phyloP scores from a whole-genome alignment of 2,113 vertebrate species.

The Mobula birostris region DNA sequence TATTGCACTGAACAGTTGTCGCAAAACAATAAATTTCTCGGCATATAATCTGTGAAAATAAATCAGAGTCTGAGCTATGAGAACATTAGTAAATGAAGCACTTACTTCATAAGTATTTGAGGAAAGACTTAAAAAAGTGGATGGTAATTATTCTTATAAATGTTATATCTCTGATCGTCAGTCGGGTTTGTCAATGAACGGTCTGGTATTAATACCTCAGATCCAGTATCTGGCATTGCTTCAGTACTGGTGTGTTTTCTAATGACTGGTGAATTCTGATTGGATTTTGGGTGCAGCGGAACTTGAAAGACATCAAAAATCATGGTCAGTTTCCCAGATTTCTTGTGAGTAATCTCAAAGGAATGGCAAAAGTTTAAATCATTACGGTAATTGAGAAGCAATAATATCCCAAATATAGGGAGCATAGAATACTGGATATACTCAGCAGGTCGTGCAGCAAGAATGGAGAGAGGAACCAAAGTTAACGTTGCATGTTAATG shows the following conservation, averaged over 20 bases:
- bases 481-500: too few species aligned
- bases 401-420: not conserved
- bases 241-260: not conserved
- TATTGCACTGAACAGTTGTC: too few species aligned
- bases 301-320: not conserved
- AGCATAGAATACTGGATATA: too few species aligned
- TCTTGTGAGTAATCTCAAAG: not conserved
- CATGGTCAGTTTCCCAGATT: not conserved
- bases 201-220: not conserved
- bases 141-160: not conserved
- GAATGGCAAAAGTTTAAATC: not conserved
- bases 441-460: too few species aligned
- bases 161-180: not conserved
- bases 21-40: too few species aligned
- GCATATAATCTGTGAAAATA: too few species aligned
- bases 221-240: not conserved
- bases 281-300: not conserved
- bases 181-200: too few species aligned
- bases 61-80: not conserved
- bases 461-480: too few species aligned
- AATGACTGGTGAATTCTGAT: not conserved
- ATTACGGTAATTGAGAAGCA: not conserved
- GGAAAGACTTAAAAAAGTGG: not conserved
- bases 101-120: not conserved
- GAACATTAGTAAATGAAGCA: not conserved